Base-by-base conservation (phyloP, 2,113 vertebrate species). In the Siniperca knerii region DNA sequence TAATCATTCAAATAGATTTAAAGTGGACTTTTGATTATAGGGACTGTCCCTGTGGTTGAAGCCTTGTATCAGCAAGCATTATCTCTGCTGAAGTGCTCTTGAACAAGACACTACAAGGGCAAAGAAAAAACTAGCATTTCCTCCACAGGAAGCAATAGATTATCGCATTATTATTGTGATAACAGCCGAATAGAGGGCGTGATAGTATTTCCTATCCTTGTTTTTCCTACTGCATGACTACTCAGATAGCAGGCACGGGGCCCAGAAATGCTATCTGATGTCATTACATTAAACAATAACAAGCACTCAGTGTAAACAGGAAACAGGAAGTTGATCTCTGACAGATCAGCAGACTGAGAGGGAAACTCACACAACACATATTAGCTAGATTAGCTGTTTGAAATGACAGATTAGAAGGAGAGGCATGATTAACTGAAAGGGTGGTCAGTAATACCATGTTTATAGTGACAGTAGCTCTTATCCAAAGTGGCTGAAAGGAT, bases 281-380 rank as follows among this genome's bases (percentile, higher is more conserved):
- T 91, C 91, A 92, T 87, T 87, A 69, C 86, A 89, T 90, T 85
- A 89, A 90, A 92, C 89, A 90, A 92, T 87, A 89, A 92, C 86
- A 91, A 88, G 81, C 80, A 61, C 78, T 79, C 75, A 87, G 76
- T 75, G 89, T 94, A 94, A 94, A 94, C 93, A 94, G 92, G 93
- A 94, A 94, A 87, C 88, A 85, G 93, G 93, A 94, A 94, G 92
- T 90, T 87, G 88, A 87, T 90, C 85, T 83, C 66, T 33, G 77
- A 89, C 76, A 62, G 83, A 91, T 87, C 77, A 89, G 83, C 87
- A 86, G 68, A 76, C 54, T 3, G 83, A 85, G 84, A 81, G 68
- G 83, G 71, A 90, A 89, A 86, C 75, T 75, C 52, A 37, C 54
- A 58, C 33, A 58, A 12, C 33, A 75, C 48, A 79, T 81, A 77